Percentiles rank a stretch among this genome's conserved stretches.
phyloP scores from a whole-genome alignment of 1,140 invertebrate genomes.

The Leptestheria dahalacensis region DNA sequence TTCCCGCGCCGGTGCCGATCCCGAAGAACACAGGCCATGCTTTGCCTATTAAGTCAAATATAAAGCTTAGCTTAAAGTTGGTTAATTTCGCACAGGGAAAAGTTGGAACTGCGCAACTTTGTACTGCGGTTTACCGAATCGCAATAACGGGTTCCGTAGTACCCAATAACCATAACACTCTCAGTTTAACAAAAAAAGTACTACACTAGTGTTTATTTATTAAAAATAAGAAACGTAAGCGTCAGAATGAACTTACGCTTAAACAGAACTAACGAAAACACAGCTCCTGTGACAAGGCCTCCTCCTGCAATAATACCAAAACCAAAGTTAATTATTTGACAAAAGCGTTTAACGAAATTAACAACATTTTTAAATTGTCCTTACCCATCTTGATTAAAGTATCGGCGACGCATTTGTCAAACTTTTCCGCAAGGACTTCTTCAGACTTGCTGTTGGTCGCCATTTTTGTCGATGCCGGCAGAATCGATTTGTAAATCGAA shows the following conservation, averaged over 20 bases:
- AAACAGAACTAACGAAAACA: conserved; percentile 34
- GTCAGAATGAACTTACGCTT: conserved; percentile 26
- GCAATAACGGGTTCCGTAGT: no score
- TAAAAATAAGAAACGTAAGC: neutral
- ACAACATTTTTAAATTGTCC: conserved; percentile 4
- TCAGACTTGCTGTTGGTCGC: conserved; percentile 27
- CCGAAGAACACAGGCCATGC: conserved; percentile 25
- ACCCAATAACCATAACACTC: no score
- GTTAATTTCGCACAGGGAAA: no score
- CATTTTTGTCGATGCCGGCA: conserved; percentile 4
- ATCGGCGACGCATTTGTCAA: conserved; percentile 35
- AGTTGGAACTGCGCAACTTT: no score
- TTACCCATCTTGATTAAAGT: conserved; percentile 32
- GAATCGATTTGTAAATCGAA: neutral
- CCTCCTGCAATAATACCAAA: conserved; percentile 26
- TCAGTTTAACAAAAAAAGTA: no score
- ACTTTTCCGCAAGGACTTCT: conserved; percentile 33
- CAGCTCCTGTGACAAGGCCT: conserved; percentile 31
- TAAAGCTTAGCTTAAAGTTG: no score
- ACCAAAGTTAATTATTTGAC: conserved; percentile 1
- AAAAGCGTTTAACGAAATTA: neutral
- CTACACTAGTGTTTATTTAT: no score
- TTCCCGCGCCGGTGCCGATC: conserved; percentile 27
- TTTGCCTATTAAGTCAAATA: conserved; percentile 21
- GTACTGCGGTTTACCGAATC: conserved; percentile 3